phyloP scores from a whole-genome alignment of 2,113 vertebrate genomes.

The Cephalophus harveyi region DNA sequence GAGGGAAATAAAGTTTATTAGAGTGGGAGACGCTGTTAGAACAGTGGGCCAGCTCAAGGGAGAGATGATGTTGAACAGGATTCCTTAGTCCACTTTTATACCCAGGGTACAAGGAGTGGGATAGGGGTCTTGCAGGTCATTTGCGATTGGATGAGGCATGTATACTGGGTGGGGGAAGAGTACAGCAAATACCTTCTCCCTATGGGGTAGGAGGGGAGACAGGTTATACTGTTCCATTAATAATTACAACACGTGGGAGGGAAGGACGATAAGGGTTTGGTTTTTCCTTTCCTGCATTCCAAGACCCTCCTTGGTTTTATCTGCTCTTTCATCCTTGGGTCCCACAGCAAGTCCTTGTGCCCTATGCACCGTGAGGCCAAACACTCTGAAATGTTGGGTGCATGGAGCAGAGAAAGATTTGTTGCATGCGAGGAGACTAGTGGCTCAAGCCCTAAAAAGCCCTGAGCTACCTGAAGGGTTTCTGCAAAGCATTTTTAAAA shows the following conservation, averaged over 20 bases:
- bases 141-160: neutral
- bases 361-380: neutral
- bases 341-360: fast-evolving
- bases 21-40: neutral
- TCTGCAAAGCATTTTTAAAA: neutral
- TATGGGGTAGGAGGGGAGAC: neutral
- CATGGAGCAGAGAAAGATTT: neutral
- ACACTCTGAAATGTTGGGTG: neutral
- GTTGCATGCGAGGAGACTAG: neutral
- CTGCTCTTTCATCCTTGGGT: neutral
- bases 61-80: neutral
- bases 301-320: neutral
- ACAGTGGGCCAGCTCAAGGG: neutral
- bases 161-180: neutral
- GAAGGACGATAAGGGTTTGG: neutral
- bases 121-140: neutral
- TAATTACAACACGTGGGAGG: neutral
- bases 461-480: neutral
- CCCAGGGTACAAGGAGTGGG: neutral
- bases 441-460: neutral
- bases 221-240: neutral
- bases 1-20: neutral
- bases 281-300: neutral
- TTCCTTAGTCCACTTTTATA: neutral
- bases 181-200: neutral